These are phyloP conservation scores for Apodemia duryi DNA, from an alignment of 2,888 invertebrate species.

Conservation along the genomic window DNA sequence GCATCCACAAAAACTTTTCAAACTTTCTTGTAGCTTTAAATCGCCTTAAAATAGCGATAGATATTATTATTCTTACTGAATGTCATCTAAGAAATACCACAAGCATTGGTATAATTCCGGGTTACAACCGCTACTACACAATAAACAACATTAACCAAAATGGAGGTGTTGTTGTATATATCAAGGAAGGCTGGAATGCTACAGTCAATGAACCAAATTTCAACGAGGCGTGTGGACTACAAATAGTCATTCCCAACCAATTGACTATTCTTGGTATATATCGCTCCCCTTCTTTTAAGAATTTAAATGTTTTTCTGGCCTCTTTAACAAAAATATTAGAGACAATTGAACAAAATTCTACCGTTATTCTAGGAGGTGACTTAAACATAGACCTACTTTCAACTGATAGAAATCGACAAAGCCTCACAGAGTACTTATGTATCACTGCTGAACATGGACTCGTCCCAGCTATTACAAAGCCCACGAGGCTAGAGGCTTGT, in stretches of 20 bases:
- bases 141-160: slow-evolving; percentile 16
- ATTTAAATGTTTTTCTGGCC: background rate
- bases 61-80: slow-evolving; percentile 18
- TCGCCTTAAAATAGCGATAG: background rate
- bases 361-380: slow-evolving; percentile 11
- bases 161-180: slow-evolving; percentile 24
- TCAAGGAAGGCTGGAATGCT: slow-evolving; percentile 15
- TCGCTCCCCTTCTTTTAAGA: slow-evolving; percentile 6
- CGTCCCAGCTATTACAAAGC: slow-evolving; percentile 7
- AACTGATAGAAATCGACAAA: slow-evolving; percentile 1
- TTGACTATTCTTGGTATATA: slow-evolving; percentile 13
- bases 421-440: slow-evolving; percentile 6
- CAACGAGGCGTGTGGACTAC: slow-evolving; percentile 10
- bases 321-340: background rate
- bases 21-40: slow-evolving; percentile 13
- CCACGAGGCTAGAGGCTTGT: slow-evolving; percentile 8
- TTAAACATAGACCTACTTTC: slow-evolving; percentile 4
- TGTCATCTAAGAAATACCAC: slow-evolving; percentile 16
- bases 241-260: slow-evolving; percentile 15
- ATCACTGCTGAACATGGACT: slow-evolving; percentile 13
- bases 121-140: background rate
- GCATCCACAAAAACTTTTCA: slow-evolving; percentile 16
- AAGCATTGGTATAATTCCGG: slow-evolving; percentile 4
- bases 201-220: background rate
- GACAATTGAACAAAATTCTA: background rate